Percentiles rank a stretch among this genome's conserved stretches.
phyloP scores from a whole-genome alignment of 2,113 vertebrate species.

The Proteles cristata region DNA sequence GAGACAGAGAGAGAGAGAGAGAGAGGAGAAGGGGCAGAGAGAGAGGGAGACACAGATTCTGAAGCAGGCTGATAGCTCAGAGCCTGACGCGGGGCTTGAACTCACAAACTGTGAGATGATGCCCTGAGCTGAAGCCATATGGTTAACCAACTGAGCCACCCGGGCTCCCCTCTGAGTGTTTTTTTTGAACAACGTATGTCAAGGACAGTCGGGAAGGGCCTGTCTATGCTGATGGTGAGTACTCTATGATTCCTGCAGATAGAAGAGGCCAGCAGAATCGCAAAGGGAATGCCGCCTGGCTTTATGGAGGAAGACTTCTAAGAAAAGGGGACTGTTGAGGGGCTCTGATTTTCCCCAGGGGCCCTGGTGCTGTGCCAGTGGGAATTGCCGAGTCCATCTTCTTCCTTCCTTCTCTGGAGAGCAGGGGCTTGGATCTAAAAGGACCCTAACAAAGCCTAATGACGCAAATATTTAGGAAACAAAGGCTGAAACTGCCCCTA shows the following conservation, averaged over 20 bases:
- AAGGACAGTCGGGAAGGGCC: not conserved
- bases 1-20: too few species aligned
- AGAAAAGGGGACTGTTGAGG: not conserved
- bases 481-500: not conserved
- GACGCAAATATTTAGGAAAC: not conserved
- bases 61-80: too few species aligned
- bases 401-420: not conserved
- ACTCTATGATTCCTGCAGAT: not conserved
- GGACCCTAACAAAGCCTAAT: not conserved
- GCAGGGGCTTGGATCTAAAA: not conserved
- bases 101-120: too few species aligned
- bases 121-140: too few species aligned
- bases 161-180: too few species aligned
- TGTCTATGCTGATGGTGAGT: rapidly evolving
- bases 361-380: not conserved
- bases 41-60: too few species aligned
- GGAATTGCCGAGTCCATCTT: too few species aligned
- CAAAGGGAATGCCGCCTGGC: not conserved
- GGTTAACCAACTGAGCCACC: too few species aligned
- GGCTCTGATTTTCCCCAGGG: rapidly evolving
- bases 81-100: too few species aligned
- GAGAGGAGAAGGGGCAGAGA: too few species aligned
- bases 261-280: not conserved
- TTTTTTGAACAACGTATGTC: not conserved
- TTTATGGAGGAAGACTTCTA: not conserved